phyloP scores from a whole-genome alignment of 2,113 vertebrate genomes.

The Xiphophorus hellerii region DNA sequence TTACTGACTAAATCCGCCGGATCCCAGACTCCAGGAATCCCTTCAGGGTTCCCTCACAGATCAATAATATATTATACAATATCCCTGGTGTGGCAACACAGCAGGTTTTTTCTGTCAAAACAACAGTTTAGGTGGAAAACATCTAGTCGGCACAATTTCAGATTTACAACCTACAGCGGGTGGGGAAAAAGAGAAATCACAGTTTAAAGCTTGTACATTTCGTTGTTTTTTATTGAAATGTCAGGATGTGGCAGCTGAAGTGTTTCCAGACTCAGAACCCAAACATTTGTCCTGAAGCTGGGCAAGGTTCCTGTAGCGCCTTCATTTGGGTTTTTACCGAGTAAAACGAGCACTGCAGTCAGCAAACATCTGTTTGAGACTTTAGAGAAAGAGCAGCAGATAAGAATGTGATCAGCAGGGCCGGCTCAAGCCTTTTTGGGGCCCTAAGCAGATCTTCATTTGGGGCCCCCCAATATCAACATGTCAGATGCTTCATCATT shows the following conservation, averaged over 20 bases:
- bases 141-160: conserved; percentile 55
- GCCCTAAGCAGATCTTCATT: no score
- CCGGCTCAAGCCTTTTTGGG: no score
- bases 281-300: conserved; percentile 16
- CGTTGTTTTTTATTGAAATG: conserved; percentile 14
- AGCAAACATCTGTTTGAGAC: background rate
- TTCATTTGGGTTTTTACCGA: conserved; percentile 8
- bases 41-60: conserved; percentile 32
- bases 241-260: conserved; percentile 17
- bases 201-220: conserved; percentile 23
- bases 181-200: background rate
- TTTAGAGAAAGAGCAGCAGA: background rate
- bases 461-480: no score
- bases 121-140: conserved; percentile 52
- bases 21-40: conserved; percentile 24
- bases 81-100: conserved; percentile 52
- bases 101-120: conserved; percentile 58
- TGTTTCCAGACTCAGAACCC: conserved; percentile 14
- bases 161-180: conserved; percentile 30
- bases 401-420: conserved; percentile 1
- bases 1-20: conserved; percentile 50
- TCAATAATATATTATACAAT: conserved; percentile 59
- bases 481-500: no score
- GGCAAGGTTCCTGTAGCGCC: background rate
- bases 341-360: background rate